Base-by-base conservation (phyloP, 2,113 vertebrate genomes). In the Neolamprologus variostigma region DNA sequence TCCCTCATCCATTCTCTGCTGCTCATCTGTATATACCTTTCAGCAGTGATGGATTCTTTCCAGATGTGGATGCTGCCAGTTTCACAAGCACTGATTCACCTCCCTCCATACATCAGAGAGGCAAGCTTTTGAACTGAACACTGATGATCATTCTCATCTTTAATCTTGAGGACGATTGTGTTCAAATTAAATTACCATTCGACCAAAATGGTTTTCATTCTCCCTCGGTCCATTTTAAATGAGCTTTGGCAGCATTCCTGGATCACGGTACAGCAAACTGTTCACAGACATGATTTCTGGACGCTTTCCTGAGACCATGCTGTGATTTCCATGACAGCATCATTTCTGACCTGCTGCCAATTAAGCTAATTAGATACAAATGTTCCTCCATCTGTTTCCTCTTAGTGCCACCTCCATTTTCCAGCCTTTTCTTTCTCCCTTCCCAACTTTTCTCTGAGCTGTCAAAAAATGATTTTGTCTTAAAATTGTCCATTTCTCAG, bases 111-210 rank as follows among this genome's bases (percentile, higher is more conserved):
- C 17, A 12, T 21, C 63, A 68, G 19, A 1, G 33, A 1, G 33
- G 19, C 33, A 68, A 35, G 19, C 10, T 13, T 68, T 68, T 68
- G 1, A 68, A 0, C 33, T n/a, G 31, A n/a, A n/a, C 19, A 12
- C 0, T 0, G 31, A 35, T 66, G 31, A 1, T 8, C 0, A 33
- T 33, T 11, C 4, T 66, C 33, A 11, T 40, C 33, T 68, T 68
- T n/a, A 21, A 7, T 40, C 3, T 68, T 1, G 33, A 37, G 33
- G 33, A 57, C 55, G 23, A 28, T 1, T 57, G 7, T 57, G 55
- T 57, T 28, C 55, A 59, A 59, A 28, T 59, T 14, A 59, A 59
- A 59, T 59, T 28, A 28, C 23, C 3, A 5, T 9, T 16, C 8
- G 4, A 5, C 1, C 23, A 1, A 59, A 16, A 28, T 28, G 8